A percentile compares a stretch with the other conserved stretches of the same genome.
Conservation (phyloP, 1,140 invertebrate genomes). For the Gryllus bimaculatus region DNA sequence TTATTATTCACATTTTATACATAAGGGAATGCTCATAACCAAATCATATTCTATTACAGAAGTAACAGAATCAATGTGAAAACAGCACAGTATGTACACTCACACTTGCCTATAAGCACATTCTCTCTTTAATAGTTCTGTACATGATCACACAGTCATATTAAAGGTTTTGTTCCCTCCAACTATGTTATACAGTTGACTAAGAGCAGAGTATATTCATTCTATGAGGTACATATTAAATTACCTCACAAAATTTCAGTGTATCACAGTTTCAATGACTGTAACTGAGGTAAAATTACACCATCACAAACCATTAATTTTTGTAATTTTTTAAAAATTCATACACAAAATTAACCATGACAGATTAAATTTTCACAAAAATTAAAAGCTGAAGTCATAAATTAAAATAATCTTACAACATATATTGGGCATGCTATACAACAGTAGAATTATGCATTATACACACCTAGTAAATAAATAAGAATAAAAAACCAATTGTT, state of each 20-base stretch:
- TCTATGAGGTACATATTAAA: neutral
- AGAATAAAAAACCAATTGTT: neutral
- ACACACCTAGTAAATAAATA: neutral
- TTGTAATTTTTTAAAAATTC: neutral
- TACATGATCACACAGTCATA: neutral
- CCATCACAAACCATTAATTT: neutral
- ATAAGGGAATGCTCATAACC: neutral
- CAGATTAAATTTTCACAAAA: neutral
- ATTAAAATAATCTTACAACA: neutral
- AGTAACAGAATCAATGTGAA: neutral
- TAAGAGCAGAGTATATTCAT: neutral
- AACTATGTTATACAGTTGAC: neutral
- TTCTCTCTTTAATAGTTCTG: neutral
- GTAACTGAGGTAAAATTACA: neutral
- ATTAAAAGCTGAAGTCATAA: neutral
- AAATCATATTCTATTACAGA: neutral
- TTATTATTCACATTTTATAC: slow-evolving; percentile 1
- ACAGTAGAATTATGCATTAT: neutral
- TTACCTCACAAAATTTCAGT: neutral
- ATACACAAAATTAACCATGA: neutral
- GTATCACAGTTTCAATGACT: neutral
- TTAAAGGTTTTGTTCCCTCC: neutral
- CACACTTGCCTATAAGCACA: neutral
- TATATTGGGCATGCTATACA: neutral
- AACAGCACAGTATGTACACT: neutral